phyloP scores from a whole-genome alignment of 2,888 invertebrate species.

The Limnephilus lunatus region DNA sequence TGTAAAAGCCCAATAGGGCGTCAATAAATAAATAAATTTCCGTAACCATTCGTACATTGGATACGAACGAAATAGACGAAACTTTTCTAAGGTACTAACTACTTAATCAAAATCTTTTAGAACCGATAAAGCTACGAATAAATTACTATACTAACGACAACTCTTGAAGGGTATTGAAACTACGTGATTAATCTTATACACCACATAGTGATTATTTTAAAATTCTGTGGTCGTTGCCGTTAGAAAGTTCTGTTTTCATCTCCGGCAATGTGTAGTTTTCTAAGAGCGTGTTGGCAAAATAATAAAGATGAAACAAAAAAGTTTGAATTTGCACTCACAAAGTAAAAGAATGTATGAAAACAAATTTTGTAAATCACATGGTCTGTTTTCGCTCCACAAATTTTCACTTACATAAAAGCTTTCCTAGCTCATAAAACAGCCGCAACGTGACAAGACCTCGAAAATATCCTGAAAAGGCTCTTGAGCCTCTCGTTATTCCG shows the following conservation, averaged over 20 bases:
- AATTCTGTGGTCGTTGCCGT: background rate
- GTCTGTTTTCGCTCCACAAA: background rate
- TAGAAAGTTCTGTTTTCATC: too few species aligned
- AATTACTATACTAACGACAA: too few species aligned
- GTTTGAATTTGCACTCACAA: background rate
- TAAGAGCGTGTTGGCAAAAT: background rate
- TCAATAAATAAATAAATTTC: too few species aligned
- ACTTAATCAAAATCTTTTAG: too few species aligned
- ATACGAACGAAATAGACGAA: too few species aligned
- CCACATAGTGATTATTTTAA: too few species aligned
- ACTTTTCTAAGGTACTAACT: too few species aligned
- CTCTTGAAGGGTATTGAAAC: too few species aligned
- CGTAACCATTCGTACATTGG: too few species aligned
- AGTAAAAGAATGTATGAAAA: background rate
- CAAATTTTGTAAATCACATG: background rate
- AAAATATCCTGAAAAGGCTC: constrained; percentile 27
- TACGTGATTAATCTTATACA: too few species aligned
- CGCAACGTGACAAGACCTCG: background rate
- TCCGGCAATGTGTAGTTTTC: background rate
- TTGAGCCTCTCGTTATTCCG: constrained; percentile 4
- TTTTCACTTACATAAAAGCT: constrained; percentile 36
- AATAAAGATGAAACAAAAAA: background rate
- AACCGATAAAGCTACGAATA: too few species aligned
- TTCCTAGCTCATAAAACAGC: constrained; percentile 21
- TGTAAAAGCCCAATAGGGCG: too few species aligned